Base-by-base conservation (phyloP, 2,113 vertebrate species). In the Epinephelus lanceolatus region DNA sequence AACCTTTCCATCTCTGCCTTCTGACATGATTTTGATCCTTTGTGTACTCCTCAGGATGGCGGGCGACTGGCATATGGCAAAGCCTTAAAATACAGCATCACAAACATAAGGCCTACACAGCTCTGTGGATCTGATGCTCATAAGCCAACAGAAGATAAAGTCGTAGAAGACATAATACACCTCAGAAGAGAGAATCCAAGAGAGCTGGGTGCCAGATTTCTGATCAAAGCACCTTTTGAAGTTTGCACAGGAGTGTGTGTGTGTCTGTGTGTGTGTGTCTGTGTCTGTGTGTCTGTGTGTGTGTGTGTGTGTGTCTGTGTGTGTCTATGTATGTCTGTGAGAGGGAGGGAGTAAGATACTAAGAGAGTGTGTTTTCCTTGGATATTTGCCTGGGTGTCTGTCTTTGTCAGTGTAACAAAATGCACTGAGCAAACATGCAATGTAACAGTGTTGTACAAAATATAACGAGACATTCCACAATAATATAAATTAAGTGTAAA, bases 191-290 rank as follows among this genome's bases (percentile, higher is more conserved):
- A 88, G 89, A 92, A 94, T 92, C 83, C 89, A 78, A 87, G 78
- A 89, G 89, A 90, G 89, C 88, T 86, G 85, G 88, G 82, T 92
- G 92, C 91, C 92, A 93, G 91, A 86, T 86, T 90, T 90, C 74
- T 93, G 94, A 95, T 95, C 92, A 95, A 95, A 95, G 94, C 85
- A 60, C 63, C 91, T 89, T 94, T 94, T 94, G 91, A 94, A 92
- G 92, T 93, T 81, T 82, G 67, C 84, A 91, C 84, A 73, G 71
- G 86, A 91, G 92, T 84, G 82, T 73, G 67, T 83, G 76, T 53
- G 59, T 77, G 60, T 77, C 70, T 83, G 79, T 72, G 72, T 27
- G 73, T 61, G 53, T 74, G 71, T 76, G 71, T 55, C 61, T 65
- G 56, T 78, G 66, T 71, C 75, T 78, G 75, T 75, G 76, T 51